These are phyloP conservation scores for Melinopterus prodromus DNA, from an alignment of 2,888 invertebrate species.

Conservation along the genomic window DNA sequence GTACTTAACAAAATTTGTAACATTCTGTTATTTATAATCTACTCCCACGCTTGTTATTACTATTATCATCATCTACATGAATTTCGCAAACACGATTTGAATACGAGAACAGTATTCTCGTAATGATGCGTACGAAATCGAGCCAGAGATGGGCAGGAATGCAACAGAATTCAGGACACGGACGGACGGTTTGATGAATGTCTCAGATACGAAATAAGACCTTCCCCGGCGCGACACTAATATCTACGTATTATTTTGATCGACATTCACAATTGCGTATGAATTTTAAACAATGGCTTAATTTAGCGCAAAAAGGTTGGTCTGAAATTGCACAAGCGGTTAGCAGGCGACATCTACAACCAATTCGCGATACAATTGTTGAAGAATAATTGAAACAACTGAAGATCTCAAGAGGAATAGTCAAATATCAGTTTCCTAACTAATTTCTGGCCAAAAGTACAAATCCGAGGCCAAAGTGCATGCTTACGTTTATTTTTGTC, in stretches of 20 bases:
- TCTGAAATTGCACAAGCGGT: slow-evolving; percentile 17
- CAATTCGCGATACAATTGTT: too few species aligned
- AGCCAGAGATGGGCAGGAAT: not conserved
- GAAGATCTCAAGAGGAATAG: too few species aligned
- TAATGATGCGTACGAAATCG: not conserved
- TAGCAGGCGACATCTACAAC: not conserved
- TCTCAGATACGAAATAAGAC: not conserved
- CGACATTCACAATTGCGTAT: slow-evolving; percentile 19
- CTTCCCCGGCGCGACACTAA: slow-evolving; percentile 6
- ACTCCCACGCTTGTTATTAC: not conserved
- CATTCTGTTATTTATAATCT: too few species aligned
- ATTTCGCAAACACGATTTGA: not conserved
- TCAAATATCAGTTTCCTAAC: too few species aligned
- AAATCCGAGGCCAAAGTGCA: too few species aligned
- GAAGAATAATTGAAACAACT: too few species aligned
- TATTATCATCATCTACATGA: not conserved
- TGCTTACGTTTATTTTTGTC: too few species aligned
- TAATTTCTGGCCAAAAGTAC: too few species aligned
- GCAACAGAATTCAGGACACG: not conserved
- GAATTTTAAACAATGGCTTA: slow-evolving; percentile 35
- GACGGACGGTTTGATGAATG: not conserved
- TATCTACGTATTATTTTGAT: slow-evolving; percentile 35
- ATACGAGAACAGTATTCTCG: not conserved
- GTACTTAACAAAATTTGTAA: too few species aligned
- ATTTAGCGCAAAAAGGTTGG: slow-evolving; percentile 33